Base-by-base conservation (phyloP, 2,888 invertebrate genomes). In the Cheilosia vernalis region DNA sequence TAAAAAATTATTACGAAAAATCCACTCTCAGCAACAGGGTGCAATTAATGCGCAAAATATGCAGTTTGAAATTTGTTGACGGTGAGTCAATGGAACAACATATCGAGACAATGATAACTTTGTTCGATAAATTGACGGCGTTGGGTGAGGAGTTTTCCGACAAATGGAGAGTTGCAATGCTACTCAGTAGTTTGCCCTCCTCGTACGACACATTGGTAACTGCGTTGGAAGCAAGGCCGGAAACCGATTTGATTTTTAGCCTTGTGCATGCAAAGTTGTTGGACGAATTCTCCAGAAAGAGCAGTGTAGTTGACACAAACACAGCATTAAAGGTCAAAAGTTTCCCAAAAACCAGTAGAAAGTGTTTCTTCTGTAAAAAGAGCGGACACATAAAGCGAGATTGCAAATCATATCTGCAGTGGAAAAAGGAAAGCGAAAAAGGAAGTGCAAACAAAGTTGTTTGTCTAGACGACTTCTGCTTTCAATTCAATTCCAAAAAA, bases 161-260 rank as follows among this genome's bases (percentile, higher is more conserved):
- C 6, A 44, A n/a, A 17, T 63, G 63, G 63, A 44, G 19, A 30
- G 47, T 49, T 17, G 47, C 47, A 17, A 27, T 49, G 24, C 47
- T 63, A 7, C 17, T 63, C 2, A 63, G 47, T 24, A 44, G 60
- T 44, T 42, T 61, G 13, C 24, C 40, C 24, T n/a, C 60, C 2
- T 61, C 42, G 15, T 42, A 42, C n/a, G 42, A 42, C n/a, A 42
- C 42, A 42, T n/a, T 42, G 15, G 42, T 42, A 9, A 9, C 30
- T 30, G 30, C 30, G 30, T 30, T 30, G 30, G 30, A 30, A 30
- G 30, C 30, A 6, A 30, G 30, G 30, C 30, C 30, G 30, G 30
- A 30, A 30, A 6, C 30, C 30, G 30, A 30, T 30, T 30, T 30
- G 5, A 30, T 6, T 30, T 30, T 30, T 30, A 30, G 30, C 6